Conservation (phyloP, 2,797 vertebrate genomes). For the Helarctos malayanus region DNA sequence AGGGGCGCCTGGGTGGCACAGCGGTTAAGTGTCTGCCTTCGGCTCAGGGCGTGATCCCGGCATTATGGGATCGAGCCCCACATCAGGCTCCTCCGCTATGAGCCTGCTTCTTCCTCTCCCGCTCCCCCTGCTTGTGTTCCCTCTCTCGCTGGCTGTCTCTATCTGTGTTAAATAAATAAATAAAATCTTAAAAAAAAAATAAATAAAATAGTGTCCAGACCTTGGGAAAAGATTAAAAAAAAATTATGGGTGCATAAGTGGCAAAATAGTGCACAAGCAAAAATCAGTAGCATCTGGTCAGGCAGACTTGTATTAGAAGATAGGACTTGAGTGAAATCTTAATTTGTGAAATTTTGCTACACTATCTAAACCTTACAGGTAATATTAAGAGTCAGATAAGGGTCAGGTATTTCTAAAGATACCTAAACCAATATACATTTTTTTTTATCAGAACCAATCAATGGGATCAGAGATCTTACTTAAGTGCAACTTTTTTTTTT, state of each 20-base stretch:
- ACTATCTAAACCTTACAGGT: background rate
- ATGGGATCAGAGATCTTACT: background rate
- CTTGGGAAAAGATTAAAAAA: background rate
- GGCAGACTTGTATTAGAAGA: background rate
- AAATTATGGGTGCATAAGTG: background rate
- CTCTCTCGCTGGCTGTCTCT: no score
- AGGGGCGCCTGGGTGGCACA: no score
- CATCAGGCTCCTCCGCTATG: no score
- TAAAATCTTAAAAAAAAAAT: no score
- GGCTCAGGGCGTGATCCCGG: no score
- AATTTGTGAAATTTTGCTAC: background rate
- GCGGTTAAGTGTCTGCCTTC: no score
- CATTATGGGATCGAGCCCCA: no score
- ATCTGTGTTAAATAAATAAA: no score
- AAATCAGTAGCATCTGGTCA: background rate
- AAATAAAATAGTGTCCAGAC: background rate
- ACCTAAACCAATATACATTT: background rate
- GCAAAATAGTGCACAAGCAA: background rate
- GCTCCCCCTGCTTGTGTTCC: no score
- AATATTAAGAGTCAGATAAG: background rate
- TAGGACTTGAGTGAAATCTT: background rate
- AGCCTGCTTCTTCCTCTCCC: no score
- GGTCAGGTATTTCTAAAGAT: background rate
- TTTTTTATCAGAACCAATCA: background rate
- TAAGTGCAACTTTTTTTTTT: background rate